phyloP scores from a whole-genome alignment of 2,888 invertebrate genomes.

The Frankliniella fusca region DNA sequence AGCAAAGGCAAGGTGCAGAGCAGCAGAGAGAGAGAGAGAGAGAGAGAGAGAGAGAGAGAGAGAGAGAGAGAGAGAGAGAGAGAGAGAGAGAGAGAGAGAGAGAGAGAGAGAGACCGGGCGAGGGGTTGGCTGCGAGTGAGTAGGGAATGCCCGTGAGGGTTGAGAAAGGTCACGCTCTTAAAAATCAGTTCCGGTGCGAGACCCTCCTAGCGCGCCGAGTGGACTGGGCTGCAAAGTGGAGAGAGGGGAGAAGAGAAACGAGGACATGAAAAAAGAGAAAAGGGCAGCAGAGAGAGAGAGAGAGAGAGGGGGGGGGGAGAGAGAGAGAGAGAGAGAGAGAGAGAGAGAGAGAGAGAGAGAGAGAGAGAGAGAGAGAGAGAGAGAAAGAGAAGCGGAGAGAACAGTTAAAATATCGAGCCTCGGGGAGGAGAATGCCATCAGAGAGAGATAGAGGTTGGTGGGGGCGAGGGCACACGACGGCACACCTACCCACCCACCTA shows the following conservation, averaged over 20 bases:
- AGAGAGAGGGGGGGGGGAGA: not conserved
- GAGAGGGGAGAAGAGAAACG: no score
- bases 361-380: not conserved
- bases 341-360: not conserved
- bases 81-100: not conserved
- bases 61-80: not conserved
- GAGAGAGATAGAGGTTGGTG: not conserved
- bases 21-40: not conserved
- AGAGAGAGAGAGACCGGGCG: not conserved
- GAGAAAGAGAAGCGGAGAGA: not conserved
- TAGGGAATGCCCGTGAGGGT: not conserved
- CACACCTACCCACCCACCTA: not conserved
- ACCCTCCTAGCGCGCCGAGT: not conserved
- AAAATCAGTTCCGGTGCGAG: slow-evolving; percentile 18
- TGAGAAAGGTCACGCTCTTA: slow-evolving; percentile 8
- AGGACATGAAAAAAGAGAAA: no score
- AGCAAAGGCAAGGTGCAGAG: not conserved
- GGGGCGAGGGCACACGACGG: not conserved
- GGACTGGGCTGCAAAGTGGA: no score
- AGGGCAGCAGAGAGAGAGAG: no score
- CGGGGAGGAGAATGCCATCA: slow-evolving; percentile 12
- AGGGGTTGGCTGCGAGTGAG: not conserved
- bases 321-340: not conserved
- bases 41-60: not conserved
- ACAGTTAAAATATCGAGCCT: slow-evolving; percentile 19